Conservation (phyloP, 2,888 invertebrate species). For the Cosmia trapezina region DNA sequence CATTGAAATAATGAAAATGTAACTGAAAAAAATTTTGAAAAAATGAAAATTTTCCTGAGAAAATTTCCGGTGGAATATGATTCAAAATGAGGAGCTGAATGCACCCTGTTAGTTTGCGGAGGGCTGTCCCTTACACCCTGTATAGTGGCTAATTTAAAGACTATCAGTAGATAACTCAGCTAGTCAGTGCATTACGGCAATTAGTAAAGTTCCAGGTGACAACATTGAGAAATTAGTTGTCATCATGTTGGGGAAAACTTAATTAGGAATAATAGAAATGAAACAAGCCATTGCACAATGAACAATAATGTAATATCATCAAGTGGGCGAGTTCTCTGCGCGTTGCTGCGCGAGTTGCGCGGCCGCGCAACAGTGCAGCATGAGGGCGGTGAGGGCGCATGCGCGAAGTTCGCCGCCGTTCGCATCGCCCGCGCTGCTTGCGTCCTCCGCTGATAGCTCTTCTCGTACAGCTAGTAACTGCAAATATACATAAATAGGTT, state of each 20-base stretch:
- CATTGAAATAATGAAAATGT: too few relatives aligned
- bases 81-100: too few relatives aligned
- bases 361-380: slow-evolving; percentile 98
- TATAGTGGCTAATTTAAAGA: not conserved
- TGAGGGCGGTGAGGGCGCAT: slow-evolving; percentile 97
- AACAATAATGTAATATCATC: slow-evolving; percentile 79
- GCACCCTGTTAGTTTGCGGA: too few relatives aligned
- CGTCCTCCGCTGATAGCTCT: slow-evolving; percentile 84
- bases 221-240: too few relatives aligned
- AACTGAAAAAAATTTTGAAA: too few relatives aligned
- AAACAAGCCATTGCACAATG: slow-evolving; percentile 69
- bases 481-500: slow-evolving; percentile 7
- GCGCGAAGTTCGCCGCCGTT: slow-evolving; percentile 93
- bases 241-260: not conserved
- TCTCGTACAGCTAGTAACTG: slow-evolving; percentile 86
- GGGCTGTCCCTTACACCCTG: too few relatives aligned
- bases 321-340: slow-evolving; percentile 76
- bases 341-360: slow-evolving; percentile 93
- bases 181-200: not conserved
- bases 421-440: slow-evolving; percentile 68
- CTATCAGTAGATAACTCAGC: not conserved
- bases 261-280: slow-evolving; percentile 25
- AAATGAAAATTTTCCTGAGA: too few relatives aligned
- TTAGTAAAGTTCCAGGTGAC: not conserved
- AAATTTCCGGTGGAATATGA: too few relatives aligned